These are phyloP conservation scores for Glyptemys insculpta DNA, from an alignment of 2,797 vertebrate species.

Conservation along the genomic window DNA sequence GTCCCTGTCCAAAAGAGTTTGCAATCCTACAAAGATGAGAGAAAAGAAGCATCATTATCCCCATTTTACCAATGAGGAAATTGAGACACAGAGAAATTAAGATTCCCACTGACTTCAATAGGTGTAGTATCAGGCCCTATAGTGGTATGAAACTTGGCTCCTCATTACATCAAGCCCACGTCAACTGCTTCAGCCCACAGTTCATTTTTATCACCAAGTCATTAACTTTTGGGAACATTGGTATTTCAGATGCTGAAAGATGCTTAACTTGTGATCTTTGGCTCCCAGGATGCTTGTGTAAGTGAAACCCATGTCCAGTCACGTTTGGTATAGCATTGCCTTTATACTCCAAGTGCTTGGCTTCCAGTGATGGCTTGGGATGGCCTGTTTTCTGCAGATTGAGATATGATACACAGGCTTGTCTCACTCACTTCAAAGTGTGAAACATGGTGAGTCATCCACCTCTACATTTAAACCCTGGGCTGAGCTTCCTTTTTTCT, in stretches of 20 bases:
- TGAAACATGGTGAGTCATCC: slow-evolving; percentile 78
- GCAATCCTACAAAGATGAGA: background rate
- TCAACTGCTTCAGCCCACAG: slow-evolving; percentile 69
- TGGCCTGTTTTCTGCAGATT: slow-evolving; percentile 61
- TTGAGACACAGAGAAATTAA: slow-evolving; percentile 23
- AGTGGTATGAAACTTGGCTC: slow-evolving; percentile 74
- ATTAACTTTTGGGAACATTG: slow-evolving; percentile 60
- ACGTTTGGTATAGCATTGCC: background rate
- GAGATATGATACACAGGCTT: slow-evolving; percentile 61
- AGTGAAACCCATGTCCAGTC: slow-evolving; percentile 70
- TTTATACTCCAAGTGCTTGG: slow-evolving; percentile 56
- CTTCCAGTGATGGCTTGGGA: slow-evolving; percentile 55
- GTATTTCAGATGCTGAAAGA: slow-evolving; percentile 61
- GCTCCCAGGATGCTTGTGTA: slow-evolving; percentile 68
- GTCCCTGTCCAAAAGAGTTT: background rate
- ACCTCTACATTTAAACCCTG: slow-evolving; percentile 71
- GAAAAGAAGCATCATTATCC: slow-evolving; percentile 65
- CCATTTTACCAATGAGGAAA: background rate
- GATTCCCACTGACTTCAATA: slow-evolving; percentile 70
- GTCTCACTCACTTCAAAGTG: slow-evolving; percentile 70
- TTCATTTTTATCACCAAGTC: slow-evolving; percentile 59
- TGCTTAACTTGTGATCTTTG: slow-evolving; percentile 53
- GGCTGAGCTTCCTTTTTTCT: slow-evolving; percentile 66
- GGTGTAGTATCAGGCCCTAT: slow-evolving; percentile 77
- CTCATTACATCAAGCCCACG: slow-evolving; percentile 54